Conservation (phyloP, 1,140 invertebrate species). For the Lucilia sericata region DNA sequence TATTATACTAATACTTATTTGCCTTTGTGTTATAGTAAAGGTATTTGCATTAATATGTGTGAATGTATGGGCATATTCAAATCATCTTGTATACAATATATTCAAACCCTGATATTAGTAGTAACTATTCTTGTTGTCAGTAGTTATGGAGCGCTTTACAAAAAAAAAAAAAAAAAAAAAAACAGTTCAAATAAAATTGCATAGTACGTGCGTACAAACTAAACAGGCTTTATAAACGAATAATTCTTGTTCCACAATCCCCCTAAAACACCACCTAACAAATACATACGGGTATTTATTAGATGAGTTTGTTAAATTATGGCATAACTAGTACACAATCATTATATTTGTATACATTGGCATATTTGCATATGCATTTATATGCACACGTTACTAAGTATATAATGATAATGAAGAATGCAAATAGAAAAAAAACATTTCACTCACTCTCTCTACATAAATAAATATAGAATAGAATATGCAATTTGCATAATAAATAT, state of each 20-base stretch:
- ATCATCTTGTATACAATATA: no score
- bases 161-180: conserved; percentile 8
- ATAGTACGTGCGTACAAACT: conserved; percentile 29
- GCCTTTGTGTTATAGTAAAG: no score
- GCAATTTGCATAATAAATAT: conserved; percentile 44
- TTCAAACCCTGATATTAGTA: neutral
- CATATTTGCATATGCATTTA: no score
- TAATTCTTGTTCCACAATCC: no score
- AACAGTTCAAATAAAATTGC: conserved; percentile 16
- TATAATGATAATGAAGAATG: neutral
- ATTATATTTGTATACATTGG: neutral
- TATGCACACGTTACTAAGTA: conserved; percentile 7
- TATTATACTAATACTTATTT: no score
- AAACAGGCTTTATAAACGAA: conserved; percentile 28
- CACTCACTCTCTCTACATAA: neutral
- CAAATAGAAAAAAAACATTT: neutral
- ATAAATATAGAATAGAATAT: conserved; percentile 39
- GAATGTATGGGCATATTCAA: no score
- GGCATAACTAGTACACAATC: neutral
- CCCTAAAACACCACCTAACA: neutral
- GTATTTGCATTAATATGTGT: no score
- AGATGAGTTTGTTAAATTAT: neutral
- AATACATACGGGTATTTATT: neutral
- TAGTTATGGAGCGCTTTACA: neutral
- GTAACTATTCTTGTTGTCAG: neutral